These are phyloP conservation scores for Nebria salina DNA, from an alignment of 2,888 invertebrate species.

Conservation along the genomic window DNA sequence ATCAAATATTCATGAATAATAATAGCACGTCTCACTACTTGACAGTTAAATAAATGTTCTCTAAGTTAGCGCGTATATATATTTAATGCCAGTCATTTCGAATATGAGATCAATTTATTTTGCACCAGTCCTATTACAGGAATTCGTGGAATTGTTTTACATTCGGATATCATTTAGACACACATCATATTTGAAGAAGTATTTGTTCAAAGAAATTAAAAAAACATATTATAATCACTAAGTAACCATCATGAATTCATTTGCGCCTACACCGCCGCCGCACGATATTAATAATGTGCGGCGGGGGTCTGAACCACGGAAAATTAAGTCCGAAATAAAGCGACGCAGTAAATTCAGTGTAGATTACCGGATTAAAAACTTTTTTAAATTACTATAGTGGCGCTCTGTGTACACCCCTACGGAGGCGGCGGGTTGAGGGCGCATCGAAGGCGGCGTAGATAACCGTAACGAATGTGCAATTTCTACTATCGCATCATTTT, in stretches of 20 bases:
- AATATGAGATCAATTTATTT: not conserved
- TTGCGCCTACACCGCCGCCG: not conserved
- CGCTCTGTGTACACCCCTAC: not conserved
- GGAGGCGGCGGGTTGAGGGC: not conserved
- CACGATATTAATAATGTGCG: conserved; percentile 18
- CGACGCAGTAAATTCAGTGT: conserved; percentile 28
- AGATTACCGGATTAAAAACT: conserved; percentile 32
- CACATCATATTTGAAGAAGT: no score
- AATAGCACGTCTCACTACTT: not conserved
- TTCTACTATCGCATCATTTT: conserved; percentile 15
- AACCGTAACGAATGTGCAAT: conserved; percentile 27
- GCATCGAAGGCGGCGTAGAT: conserved; percentile 20
- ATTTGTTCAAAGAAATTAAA: no score
- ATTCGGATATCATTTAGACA: no score
- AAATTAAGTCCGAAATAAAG: conserved; percentile 27
- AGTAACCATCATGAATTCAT: not conserved
- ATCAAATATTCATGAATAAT: not conserved
- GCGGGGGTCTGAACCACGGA: conserved; percentile 8
- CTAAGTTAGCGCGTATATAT: not conserved
- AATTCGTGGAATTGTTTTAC: not conserved
- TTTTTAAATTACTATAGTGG: conserved; percentile 21
- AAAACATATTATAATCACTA: no score
- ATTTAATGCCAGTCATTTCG: not conserved
- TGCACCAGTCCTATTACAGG: no score
- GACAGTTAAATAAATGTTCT: not conserved